Conservation (phyloP, 2,797 vertebrate genomes). For the Chaunax sp. region DNA sequence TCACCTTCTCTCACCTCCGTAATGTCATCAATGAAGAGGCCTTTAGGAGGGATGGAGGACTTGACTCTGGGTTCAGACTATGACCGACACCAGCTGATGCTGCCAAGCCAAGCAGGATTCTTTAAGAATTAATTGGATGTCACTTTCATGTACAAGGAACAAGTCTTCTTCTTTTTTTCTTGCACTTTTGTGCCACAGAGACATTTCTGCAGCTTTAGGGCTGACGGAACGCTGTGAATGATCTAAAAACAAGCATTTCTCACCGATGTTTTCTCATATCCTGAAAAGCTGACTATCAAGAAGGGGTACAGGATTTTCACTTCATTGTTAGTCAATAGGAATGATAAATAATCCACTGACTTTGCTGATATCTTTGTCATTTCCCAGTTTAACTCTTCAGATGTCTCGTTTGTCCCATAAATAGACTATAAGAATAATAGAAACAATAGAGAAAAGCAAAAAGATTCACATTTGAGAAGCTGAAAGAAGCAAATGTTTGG, state of each 20-base stretch:
- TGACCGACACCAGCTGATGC: constrained; percentile 68
- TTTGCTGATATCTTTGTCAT: too few relatives aligned
- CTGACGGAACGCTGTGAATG: neutral
- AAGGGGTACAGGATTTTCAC: too few relatives aligned
- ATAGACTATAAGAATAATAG: too few relatives aligned
- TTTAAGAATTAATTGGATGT: constrained; percentile 76
- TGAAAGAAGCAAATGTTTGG: too few relatives aligned
- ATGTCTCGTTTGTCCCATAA: too few relatives aligned
- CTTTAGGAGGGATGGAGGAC: constrained; percentile 74
- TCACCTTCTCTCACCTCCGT: constrained; percentile 74
- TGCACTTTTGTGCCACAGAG: constrained; percentile 9
- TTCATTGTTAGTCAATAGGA: too few relatives aligned
- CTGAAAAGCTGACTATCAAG: neutral
- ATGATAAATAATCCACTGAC: too few relatives aligned
- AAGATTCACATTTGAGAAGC: too few relatives aligned
- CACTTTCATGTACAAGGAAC: constrained; percentile 64
- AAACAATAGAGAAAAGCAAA: too few relatives aligned
- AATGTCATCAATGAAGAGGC: constrained; percentile 81
- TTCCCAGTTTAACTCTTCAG: too few relatives aligned
- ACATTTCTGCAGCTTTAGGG: neutral
- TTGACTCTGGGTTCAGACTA: constrained; percentile 68
- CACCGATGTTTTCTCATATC: neutral
- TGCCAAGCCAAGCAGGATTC: constrained; percentile 63
- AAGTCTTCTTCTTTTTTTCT: neutral
- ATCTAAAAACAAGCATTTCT: neutral